A percentile compares a stretch with the other conserved stretches of the same genome.
These are phyloP conservation scores for Neocrepidodera transversa DNA, from an alignment of 2,888 invertebrate genomes.

Conservation along the genomic window DNA sequence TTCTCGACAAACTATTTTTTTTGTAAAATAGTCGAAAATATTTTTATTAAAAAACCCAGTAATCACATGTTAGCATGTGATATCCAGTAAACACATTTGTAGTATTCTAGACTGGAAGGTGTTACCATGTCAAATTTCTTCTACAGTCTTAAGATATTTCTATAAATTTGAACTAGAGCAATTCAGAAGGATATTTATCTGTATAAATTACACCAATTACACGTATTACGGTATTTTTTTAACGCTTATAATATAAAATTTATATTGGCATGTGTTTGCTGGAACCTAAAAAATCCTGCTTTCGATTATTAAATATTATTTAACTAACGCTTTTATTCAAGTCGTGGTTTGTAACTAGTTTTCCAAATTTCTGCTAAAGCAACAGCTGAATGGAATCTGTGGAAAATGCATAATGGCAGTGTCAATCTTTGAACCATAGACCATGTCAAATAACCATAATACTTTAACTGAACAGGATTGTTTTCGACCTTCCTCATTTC, in stretches of 20 bases:
- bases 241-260: no score
- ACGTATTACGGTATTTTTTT: no score
- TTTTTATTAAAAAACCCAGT: slow-evolving; percentile 3
- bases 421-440: slow-evolving; percentile 91
- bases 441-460: slow-evolving; percentile 94
- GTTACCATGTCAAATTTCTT: no score
- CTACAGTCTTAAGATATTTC: not conserved
- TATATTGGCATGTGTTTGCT: not conserved
- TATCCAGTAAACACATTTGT: slow-evolving; percentile 5
- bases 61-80: slow-evolving; percentile 6
- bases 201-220: no score
- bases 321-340: slow-evolving; percentile 65
- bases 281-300: not conserved
- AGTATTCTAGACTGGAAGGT: not conserved
- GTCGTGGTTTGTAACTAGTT: slow-evolving; percentile 89
- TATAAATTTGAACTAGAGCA: not conserved
- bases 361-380: slow-evolving; percentile 96
- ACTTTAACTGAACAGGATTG: slow-evolving; percentile 90
- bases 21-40: slow-evolving; percentile 18
- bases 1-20: slow-evolving; percentile 6
- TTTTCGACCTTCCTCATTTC: slow-evolving; percentile 93
- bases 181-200: no score
- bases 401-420: slow-evolving; percentile 94
- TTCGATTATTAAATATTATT: not conserved
- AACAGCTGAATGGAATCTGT: slow-evolving; percentile 92